Evolutionary conservation across 2,797 vertebrate genomes (phyloP).

Genomic region (Acanthopagrus latus): DNA sequence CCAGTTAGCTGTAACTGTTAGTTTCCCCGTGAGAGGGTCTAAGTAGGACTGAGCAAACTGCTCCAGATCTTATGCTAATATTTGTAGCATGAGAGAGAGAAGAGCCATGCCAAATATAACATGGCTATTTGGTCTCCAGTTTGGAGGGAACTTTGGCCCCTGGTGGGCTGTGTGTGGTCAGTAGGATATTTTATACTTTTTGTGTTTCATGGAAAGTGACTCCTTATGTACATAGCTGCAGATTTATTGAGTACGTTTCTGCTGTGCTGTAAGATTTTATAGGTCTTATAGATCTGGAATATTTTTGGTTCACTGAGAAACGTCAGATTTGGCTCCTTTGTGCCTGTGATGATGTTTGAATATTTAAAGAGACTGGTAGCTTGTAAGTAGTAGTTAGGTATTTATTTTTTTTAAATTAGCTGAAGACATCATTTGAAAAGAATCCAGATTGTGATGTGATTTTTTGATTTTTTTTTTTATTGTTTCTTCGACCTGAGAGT

Average conservation of each 20-base stretch:
- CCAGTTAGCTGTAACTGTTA: conserved; percentile 68
- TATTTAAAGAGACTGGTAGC: conserved; percentile 76
- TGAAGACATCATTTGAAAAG: conserved; percentile 28
- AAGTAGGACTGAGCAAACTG: conserved; percentile 66
- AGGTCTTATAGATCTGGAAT: conserved; percentile 89
- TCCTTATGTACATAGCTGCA: conserved; percentile 74
- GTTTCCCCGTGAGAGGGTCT: conserved; percentile 65
- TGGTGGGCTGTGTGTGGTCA: conserved; percentile 84
- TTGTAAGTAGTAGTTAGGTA: conserved; percentile 62
- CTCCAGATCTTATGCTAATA: conserved; percentile 78
- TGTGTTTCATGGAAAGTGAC: conserved; percentile 68
- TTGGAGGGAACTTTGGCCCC: conserved; percentile 89
- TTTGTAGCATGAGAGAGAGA: conserved; percentile 79
- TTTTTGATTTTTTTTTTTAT: conserved; percentile 11
- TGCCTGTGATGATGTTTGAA: conserved; percentile 73
- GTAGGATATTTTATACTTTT: conserved; percentile 72
- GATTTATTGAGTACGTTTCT: conserved; percentile 79
- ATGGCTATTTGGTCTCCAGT: conserved; percentile 84
- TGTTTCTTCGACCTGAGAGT: conserved; percentile 16
- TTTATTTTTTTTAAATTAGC: conserved; percentile 74
- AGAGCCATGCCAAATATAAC: conserved; percentile 81
- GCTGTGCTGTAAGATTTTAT: conserved; percentile 79
- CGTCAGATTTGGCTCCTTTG: conserved; percentile 65
- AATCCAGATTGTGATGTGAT: conserved; percentile 31
- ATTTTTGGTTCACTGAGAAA: conserved; percentile 67